Percentiles rank a stretch among this genome's conserved stretches.
phyloP scores from a whole-genome alignment of 2,888 invertebrate genomes.

The Lepidocyrtoides sp. region DNA sequence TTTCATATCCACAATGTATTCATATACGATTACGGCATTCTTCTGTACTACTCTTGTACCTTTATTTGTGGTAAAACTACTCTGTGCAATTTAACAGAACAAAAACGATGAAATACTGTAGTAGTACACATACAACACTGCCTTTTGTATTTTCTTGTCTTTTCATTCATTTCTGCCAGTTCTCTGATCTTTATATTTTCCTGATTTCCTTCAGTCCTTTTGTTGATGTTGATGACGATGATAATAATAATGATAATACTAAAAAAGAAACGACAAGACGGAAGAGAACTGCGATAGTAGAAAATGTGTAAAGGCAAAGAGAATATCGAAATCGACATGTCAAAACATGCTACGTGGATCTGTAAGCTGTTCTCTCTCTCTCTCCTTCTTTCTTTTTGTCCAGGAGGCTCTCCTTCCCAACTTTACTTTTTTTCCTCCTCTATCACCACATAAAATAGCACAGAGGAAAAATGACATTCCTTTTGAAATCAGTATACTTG shows the following conservation, averaged over 20 bases:
- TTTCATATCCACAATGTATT: too few species aligned
- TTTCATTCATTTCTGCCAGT: neutral
- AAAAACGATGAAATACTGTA: neutral
- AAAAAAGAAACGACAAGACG: conserved; percentile 18
- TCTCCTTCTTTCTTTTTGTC: neutral
- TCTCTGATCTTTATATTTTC: conserved; percentile 34
- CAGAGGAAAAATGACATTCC: neutral
- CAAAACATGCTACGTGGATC: conserved; percentile 7
- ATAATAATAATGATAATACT: too few species aligned
- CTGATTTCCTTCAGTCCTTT: conserved; percentile 47
- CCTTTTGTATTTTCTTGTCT: conserved; percentile 36
- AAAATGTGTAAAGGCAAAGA: conserved; percentile 15
- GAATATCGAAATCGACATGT: neutral
- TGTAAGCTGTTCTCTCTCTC: conserved; percentile 16
- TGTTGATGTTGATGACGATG: conserved; percentile 22
- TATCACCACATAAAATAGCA: neutral
- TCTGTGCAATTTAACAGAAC: too few species aligned
- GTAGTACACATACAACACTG: too few species aligned
- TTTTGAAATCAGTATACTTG: neutral
- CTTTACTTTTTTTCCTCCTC: neutral
- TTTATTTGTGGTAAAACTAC: too few species aligned
- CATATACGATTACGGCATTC: too few species aligned
- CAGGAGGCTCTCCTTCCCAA: neutral
- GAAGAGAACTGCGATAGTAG: neutral
- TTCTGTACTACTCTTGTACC: too few species aligned